A percentile compares a stretch with the other conserved stretches of the same genome.
Evolutionary conservation across 2,888 invertebrate species (phyloP).

Genomic region (Ommatoiulus sabulosus): DNA sequence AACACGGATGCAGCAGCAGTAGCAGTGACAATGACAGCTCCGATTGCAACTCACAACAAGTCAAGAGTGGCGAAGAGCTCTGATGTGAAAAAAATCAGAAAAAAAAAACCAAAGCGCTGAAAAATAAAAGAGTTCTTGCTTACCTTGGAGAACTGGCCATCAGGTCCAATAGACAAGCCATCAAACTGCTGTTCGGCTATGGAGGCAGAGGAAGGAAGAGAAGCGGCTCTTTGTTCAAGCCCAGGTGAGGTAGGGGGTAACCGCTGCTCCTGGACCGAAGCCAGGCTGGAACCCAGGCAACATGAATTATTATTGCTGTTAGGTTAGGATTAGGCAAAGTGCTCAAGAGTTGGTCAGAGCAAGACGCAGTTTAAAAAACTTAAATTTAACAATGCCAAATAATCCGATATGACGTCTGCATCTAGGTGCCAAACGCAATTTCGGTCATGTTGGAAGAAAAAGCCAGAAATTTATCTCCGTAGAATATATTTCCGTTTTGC

Average conservation of each 20-base stretch:
- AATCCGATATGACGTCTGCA: too few species aligned
- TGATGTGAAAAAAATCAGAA: not conserved
- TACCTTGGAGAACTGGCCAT: conserved; percentile 60
- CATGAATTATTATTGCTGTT: conserved; percentile 50
- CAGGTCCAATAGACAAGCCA: conserved; percentile 58
- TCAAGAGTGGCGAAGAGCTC: not conserved
- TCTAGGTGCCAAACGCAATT: too few species aligned
- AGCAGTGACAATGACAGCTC: not conserved
- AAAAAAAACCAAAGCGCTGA: not conserved
- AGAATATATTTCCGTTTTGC: too few species aligned
- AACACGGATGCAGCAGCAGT: conserved; percentile 40
- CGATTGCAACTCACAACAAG: conserved; percentile 32
- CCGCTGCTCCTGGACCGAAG: conserved; percentile 96
- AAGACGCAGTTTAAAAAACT: not conserved
- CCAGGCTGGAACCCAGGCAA: conserved; percentile 76
- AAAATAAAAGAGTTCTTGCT: not conserved
- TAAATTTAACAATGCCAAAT: too few species aligned
- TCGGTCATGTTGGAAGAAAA: too few species aligned
- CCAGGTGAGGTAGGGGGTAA: conserved; percentile 61
- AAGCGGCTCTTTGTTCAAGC: conserved; percentile 67
- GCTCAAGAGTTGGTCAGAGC: not conserved
- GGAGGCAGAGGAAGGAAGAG: conserved; percentile 75
- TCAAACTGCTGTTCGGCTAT: conserved; percentile 55
- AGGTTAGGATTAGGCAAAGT: not conserved
- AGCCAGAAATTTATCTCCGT: too few species aligned